Percentiles rank a stretch among this genome's conserved stretches.
Conservation (phyloP, 30 jellyfish, hydroid and myxozoan species). For the Nemopilema nomurai region DNA sequence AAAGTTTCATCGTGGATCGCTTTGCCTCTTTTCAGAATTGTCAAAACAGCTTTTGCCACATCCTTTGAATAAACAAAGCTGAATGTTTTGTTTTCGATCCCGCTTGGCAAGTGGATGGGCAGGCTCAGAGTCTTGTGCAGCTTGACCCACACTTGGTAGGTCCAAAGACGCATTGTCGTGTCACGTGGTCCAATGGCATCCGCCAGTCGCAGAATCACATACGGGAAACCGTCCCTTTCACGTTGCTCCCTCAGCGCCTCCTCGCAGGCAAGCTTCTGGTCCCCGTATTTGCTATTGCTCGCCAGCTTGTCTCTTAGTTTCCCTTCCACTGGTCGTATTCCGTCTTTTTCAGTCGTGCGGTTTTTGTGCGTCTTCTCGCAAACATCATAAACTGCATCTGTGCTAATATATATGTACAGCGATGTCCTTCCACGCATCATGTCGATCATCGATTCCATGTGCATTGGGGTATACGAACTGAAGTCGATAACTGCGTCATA, state of each 20-base stretch:
- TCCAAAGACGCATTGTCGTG: slow-evolving; percentile 89
- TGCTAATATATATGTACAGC: slow-evolving; percentile 72
- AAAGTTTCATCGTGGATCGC: slow-evolving; percentile 59
- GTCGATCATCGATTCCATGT: slow-evolving; percentile 85
- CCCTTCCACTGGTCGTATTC: slow-evolving; percentile 35
- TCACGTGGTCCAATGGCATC: slow-evolving; percentile 96
- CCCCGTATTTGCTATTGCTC: slow-evolving; percentile 74
- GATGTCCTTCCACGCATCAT: slow-evolving; percentile 68
- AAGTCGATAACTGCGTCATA: slow-evolving; percentile 92
- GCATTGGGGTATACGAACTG: slow-evolving; percentile 79
- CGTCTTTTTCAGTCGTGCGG: slow-evolving; percentile 75
- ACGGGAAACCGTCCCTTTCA: slow-evolving; percentile 86
- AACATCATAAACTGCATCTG: slow-evolving; percentile 94
- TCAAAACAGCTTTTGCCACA: slow-evolving; percentile 68
- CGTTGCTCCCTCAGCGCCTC: slow-evolving; percentile 79
- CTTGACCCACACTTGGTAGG: slow-evolving; percentile 79
- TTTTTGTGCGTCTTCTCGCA: slow-evolving; percentile 66
- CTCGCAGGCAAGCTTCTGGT: slow-evolving; percentile 87
- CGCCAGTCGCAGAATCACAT: slow-evolving; percentile 86
- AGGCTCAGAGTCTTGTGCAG: slow-evolving; percentile 72
- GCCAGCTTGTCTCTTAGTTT: slow-evolving; percentile 44
- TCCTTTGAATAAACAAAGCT: slow-evolving; percentile 90
- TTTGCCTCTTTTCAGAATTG: slow-evolving; percentile 49
- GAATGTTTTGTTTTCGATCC: slow-evolving; percentile 60
- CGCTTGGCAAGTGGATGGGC: slow-evolving; percentile 80